Conservation (phyloP, 2,797 vertebrate species). For the Macroramphosus scolopax region DNA sequence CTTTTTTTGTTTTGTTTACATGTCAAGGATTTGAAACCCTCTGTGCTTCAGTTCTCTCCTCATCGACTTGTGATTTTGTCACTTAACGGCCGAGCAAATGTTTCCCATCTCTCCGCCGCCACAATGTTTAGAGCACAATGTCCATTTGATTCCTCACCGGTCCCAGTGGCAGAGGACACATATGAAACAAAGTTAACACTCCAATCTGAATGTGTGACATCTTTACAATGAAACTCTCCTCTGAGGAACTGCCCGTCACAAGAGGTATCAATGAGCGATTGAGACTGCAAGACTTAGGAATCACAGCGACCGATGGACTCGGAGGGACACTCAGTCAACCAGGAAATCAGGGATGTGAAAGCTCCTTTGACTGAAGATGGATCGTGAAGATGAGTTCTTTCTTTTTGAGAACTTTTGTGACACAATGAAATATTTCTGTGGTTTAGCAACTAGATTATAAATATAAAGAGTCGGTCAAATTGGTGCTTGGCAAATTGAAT, state of each 20-base stretch:
- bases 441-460: too few species aligned
- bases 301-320: conserved; percentile 10
- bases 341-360: conserved; percentile 66
- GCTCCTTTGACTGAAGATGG: conserved; percentile 53
- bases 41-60: conserved; percentile 5
- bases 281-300: conserved; percentile 5
- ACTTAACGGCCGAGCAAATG: conserved; percentile 13
- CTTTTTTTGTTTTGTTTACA: conserved; percentile 3
- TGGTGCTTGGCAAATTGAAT: too few species aligned
- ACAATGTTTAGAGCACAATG: conserved; percentile 42
- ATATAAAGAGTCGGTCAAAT: too few species aligned
- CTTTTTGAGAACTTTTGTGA: conserved; percentile 18
- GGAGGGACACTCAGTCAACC: conserved; percentile 27
- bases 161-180: too few species aligned
- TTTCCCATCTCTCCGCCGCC: conserved; percentile 11
- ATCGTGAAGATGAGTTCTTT: too few species aligned
- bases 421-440: too few species aligned
- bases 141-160: too few species aligned
- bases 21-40: conserved; percentile 1
- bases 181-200: neutral
- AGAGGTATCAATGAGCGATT: conserved; percentile 5
- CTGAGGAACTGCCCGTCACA: neutral
- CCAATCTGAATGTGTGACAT: conserved; percentile 28
- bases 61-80: conserved; percentile 1
- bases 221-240: conserved; percentile 24